Evolutionary conservation across 92 coral and sea anemone species (phyloP).

Genomic region (Actinostola sp.): DNA sequence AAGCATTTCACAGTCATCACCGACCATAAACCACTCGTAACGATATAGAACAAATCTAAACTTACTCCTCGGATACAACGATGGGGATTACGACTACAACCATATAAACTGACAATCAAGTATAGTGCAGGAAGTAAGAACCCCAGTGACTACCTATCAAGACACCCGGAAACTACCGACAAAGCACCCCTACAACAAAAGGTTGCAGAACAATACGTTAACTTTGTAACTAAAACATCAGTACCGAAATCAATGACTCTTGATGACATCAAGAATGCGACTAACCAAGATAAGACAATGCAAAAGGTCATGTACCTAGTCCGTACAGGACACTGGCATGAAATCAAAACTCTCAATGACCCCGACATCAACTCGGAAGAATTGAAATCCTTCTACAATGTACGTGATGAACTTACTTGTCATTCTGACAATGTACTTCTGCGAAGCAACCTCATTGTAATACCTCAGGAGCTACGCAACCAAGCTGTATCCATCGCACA

Average conservation of each 20-base stretch:
- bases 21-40: conserved; percentile 50
- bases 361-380: conserved; percentile 3
- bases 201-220: conserved; percentile 53
- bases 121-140: conserved; percentile 54
- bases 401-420: conserved; percentile 37
- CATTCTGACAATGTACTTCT: conserved; percentile 36
- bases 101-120: conserved; percentile 39
- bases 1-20: conserved; percentile 45
- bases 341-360: neutral
- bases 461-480: conserved; percentile 36
- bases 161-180: conserved; percentile 31
- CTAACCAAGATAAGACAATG: conserved; percentile 36
- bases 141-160: conserved; percentile 49
- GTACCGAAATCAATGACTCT: conserved; percentile 56
- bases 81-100: conserved; percentile 13
- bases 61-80: conserved; percentile 5
- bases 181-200: conserved; percentile 19
- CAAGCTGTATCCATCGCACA: conserved; percentile 56
- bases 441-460: conserved; percentile 35
- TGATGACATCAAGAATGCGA: conserved; percentile 56
- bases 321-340: conserved; percentile 8
- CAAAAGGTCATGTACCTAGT: conserved; percentile 8
- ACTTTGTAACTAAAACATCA: conserved; percentile 39
- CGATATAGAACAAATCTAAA: conserved; percentile 24
- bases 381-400: conserved; percentile 2